Base-by-base conservation (phyloP, 92 coral and sea anemone species). In the Epizoanthus ramosus region DNA sequence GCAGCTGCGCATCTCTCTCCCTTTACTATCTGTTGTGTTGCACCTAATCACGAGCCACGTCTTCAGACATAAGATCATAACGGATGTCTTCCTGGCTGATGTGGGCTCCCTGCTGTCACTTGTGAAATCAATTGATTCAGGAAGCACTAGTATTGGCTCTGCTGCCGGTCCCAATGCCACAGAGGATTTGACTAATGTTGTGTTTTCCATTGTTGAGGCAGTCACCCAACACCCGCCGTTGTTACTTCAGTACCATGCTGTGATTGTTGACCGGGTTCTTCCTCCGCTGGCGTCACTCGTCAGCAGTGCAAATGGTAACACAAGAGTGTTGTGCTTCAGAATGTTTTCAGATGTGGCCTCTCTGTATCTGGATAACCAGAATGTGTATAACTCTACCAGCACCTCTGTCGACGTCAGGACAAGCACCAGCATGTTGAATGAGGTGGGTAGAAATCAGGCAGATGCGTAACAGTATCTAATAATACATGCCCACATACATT, bases 321-420 rank as follows among this genome's bases (percentile, higher is more conserved):
- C 94, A 4, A 87, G 99, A 66, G 94, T 92, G 79, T 45, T 97
- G 83, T 92, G 97, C 83, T 97, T 97, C 69, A 90, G 95, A 74
- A 88, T 97, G 95, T 97, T 97, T 74, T 91, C 99, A 3, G 99
- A 97, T 68, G 94, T 97, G 60, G 94, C 99, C 19, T 87, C 99
- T 13, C 82, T 97, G 88, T 97, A 92, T 80, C 81, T 97, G 64
- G 99, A 97, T 61, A 89, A 90, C 73, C 91, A 92, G 69, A 94
- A 89, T 79, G 87, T 97, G 68, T 87, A 76, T 54, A 85, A 85
- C 53, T 91, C 95, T 8, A 53, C 93, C 71, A 87, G 91, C 74
- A 71, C 74, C 64, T 69, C 77, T 0, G 87, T 81, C 45, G 85
- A 74, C 71, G 81, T 81, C 16, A 64, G 74, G 63, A 77, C 90